Percentiles rank a stretch among this genome's conserved stretches.
Conservation (phyloP, 2,113 vertebrate genomes). For the Halichoerus grypus region DNA sequence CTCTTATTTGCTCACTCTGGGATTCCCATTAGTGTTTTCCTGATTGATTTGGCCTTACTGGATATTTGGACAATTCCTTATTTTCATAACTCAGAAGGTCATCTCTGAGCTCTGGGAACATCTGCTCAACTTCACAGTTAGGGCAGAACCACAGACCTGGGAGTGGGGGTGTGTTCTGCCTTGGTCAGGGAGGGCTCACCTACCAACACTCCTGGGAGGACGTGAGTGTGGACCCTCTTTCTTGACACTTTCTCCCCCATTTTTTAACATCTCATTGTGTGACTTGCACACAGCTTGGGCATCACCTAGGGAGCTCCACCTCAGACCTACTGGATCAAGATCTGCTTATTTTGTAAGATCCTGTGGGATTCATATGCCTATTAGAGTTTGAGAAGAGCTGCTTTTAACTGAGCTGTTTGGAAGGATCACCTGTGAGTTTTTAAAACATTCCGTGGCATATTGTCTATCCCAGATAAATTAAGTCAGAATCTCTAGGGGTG, state of each 20-base stretch:
- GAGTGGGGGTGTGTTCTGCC: neutral
- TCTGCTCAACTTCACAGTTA: neutral
- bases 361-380: neutral
- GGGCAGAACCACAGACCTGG: neutral
- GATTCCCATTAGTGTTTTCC: neutral
- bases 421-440: neutral
- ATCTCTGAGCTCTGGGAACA: slow-evolving; percentile 6
- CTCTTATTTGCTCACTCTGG: neutral
- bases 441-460: neutral
- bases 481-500: neutral
- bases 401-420: neutral
- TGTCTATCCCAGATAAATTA: neutral
- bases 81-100: slow-evolving; percentile 29
- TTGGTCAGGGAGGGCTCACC: neutral
- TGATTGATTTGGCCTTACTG: neutral
- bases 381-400: neutral
- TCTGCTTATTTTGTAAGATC: neutral
- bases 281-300: neutral
- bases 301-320: neutral
- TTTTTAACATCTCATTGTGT: neutral
- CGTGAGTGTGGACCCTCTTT: neutral
- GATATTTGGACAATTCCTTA: neutral
- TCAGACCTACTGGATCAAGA: neutral
- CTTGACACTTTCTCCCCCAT: neutral
- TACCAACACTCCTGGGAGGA: neutral